These are phyloP conservation scores for Malacoraja senta DNA, from an alignment of 2,797 vertebrate species.

Conservation along the genomic window DNA sequence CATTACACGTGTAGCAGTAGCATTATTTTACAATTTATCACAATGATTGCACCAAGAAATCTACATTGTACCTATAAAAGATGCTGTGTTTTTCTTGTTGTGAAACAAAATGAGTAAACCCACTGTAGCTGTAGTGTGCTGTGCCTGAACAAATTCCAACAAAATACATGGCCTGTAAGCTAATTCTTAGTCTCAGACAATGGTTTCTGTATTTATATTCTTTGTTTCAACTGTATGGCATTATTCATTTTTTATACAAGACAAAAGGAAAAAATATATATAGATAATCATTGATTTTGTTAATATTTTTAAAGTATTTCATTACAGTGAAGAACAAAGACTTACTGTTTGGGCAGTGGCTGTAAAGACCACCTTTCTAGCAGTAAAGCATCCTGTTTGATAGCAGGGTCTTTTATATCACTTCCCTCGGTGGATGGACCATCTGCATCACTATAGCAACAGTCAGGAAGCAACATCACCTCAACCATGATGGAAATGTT, in stretches of 20 bases:
- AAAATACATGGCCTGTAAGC: background rate
- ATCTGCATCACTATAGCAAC: slow-evolving; percentile 88
- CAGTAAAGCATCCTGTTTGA: slow-evolving; percentile 89
- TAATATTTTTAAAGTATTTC: background rate
- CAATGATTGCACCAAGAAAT: background rate
- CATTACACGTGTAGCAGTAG: too few species aligned
- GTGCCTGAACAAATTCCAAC: background rate
- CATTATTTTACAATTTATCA: background rate
- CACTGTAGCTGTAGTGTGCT: background rate
- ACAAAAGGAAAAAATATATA: slow-evolving; percentile 6
- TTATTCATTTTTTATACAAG: background rate
- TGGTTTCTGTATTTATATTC: slow-evolving; percentile 21
- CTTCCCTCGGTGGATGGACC: slow-evolving; percentile 77
- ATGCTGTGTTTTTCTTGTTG: background rate
- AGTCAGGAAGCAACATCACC: slow-evolving; percentile 96
- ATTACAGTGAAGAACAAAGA: slow-evolving; percentile 41
- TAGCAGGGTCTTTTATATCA: slow-evolving; percentile 85
- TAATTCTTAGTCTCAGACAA: background rate
- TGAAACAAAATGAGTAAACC: slow-evolving; percentile 16
- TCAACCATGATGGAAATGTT: slow-evolving; percentile 97
- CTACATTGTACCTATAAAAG: background rate
- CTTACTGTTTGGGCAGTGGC: slow-evolving; percentile 90
- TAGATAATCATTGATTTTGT: background rate
- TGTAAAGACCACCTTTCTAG: slow-evolving; percentile 95
- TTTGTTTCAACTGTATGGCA: slow-evolving; percentile 11